Percentiles rank a stretch among this genome's conserved stretches.
Conservation (phyloP, 2,113 vertebrate genomes). For the Picathartes gymnocephalus region DNA sequence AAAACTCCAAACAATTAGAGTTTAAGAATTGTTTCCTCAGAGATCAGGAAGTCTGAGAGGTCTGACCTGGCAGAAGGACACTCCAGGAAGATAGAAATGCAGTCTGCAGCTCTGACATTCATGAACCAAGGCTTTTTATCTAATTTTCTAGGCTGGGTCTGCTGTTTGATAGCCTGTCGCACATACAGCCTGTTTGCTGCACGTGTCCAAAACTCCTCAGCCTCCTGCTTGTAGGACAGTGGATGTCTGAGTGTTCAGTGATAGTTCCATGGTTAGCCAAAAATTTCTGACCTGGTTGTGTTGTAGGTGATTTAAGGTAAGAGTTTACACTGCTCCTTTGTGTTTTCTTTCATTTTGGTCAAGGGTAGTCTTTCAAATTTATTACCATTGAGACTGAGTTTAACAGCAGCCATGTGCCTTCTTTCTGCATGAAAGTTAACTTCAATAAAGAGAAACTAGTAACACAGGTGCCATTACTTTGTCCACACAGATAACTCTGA, state of each 20-base stretch:
- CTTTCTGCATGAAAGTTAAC: not conserved
- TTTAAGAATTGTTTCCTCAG: not conserved
- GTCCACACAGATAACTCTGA: not conserved
- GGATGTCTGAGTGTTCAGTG: not conserved
- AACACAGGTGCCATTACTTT: not conserved
- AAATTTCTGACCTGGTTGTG: not conserved
- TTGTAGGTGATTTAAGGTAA: not conserved
- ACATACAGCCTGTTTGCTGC: not conserved
- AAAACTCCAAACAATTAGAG: not conserved
- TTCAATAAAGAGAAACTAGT: not conserved
- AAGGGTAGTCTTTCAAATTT: not conserved
- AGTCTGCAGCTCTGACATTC: not conserved
- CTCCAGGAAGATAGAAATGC: not conserved
- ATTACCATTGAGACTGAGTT: not conserved
- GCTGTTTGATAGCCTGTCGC: not conserved
- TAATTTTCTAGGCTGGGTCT: not conserved
- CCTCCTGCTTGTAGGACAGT: accelerated
- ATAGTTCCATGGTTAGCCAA: not conserved
- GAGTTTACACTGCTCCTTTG: not conserved
- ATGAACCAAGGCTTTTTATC: not conserved
- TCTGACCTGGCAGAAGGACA: not conserved
- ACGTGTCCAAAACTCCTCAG: not conserved
- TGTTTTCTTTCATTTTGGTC: not conserved
- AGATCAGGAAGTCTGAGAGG: not conserved
- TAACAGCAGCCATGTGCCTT: not conserved